phyloP scores from a whole-genome alignment of 2,888 invertebrate genomes.

The Nebria salina region DNA sequence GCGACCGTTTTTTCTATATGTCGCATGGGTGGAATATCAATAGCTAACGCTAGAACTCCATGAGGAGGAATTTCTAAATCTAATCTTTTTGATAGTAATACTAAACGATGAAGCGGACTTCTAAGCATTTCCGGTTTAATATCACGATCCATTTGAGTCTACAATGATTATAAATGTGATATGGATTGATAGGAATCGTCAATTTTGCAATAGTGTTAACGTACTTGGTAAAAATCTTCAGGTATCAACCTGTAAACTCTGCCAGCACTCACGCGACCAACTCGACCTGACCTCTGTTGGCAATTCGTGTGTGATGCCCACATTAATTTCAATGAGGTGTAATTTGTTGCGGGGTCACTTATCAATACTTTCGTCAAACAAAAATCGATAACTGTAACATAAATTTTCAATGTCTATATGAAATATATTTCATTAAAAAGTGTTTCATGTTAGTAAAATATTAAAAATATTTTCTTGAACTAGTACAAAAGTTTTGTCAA shows the following conservation, averaged over 20 bases:
- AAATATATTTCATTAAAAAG: neutral
- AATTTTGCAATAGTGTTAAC: slow-evolving; percentile 11
- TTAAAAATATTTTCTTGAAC: no score
- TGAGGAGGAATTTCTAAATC: slow-evolving; percentile 82
- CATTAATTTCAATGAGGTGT: slow-evolving; percentile 76
- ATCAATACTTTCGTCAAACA: slow-evolving; percentile 87
- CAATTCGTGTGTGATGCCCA: slow-evolving; percentile 95
- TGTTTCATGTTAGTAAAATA: no score
- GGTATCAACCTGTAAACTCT: slow-evolving; percentile 85
- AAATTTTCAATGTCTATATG: neutral
- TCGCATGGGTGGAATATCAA: slow-evolving; percentile 86
- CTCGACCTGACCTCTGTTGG: slow-evolving; percentile 88
- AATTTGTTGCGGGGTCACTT: slow-evolving; percentile 81
- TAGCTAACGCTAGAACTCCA: slow-evolving; percentile 81
- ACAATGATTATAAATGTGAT: slow-evolving; percentile 43
- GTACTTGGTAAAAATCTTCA: slow-evolving; percentile 71
- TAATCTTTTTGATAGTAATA: slow-evolving; percentile 83
- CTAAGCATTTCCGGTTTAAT: slow-evolving; percentile 80
- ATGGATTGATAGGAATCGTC: slow-evolving; percentile 24
- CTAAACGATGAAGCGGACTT: slow-evolving; percentile 81
- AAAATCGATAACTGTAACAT: slow-evolving; percentile 85
- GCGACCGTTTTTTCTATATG: slow-evolving; percentile 85
- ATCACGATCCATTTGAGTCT: slow-evolving; percentile 67
- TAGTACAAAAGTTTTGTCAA: no score
- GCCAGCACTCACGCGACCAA: slow-evolving; percentile 87